Conservation (phyloP, 2,888 invertebrate genomes). For the Lingula anatina region DNA sequence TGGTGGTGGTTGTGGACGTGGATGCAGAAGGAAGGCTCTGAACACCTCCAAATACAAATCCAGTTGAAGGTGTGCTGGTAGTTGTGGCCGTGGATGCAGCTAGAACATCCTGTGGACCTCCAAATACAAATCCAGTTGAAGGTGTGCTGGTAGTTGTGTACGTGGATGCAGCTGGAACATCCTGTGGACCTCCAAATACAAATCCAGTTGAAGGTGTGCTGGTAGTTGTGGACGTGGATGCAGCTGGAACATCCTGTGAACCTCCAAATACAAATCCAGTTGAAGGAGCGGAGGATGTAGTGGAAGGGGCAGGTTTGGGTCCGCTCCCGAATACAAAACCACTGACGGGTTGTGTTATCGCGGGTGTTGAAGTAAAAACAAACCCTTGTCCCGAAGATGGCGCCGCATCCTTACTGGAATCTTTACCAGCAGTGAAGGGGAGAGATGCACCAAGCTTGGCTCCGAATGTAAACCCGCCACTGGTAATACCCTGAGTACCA, state of each 20-base stretch:
- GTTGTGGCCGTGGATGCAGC: constrained; percentile 2
- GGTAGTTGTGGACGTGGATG: neutral
- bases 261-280: constrained; percentile 8
- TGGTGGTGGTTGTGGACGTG: neutral
- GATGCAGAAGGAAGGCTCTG: no score
- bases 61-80: neutral
- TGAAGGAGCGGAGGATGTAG: constrained; percentile 6
- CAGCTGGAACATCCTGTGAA: neutral
- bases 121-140: constrained; percentile 9
- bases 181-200: neutral
- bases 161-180: constrained; percentile 2
- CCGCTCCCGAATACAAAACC: neutral
- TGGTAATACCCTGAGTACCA: neutral
- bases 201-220: constrained; percentile 3
- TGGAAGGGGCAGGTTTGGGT: constrained; percentile 1
- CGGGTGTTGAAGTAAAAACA: neutral
- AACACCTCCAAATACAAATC: constrained; percentile 3
- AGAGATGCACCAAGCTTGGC: neutral
- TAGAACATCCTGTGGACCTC: neutral
- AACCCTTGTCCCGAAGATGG: constrained; percentile 1
- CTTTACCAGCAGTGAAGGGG: constrained; percentile 11
- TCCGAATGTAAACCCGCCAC: constrained; percentile 7
- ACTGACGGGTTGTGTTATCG: neutral
- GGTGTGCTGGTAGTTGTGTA: neutral
- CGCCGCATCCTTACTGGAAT: constrained; percentile 3